Evolutionary conservation across 1,140 invertebrate species (phyloP), one percentile per base, ranked within the genome.

Genomic region (Centruroides vittatus): DNA sequence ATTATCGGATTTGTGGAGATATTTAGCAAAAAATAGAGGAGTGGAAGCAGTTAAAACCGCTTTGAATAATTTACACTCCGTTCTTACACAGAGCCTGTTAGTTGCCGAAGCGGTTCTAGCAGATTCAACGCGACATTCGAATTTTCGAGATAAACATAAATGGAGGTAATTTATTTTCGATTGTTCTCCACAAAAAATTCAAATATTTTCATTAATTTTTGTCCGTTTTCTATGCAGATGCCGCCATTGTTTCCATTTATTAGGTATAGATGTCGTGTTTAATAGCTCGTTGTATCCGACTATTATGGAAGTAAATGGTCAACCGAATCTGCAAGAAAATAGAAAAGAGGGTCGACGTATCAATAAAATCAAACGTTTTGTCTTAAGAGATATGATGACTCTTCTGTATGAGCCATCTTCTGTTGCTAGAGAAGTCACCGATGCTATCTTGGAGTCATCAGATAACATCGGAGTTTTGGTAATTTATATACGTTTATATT

Each of bases 211-310:
- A 23, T 23, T 23, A 23, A 23, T 23, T 23, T 23, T 23, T 23
- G 23, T 23, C 23, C 23, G 1, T 23, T 41, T 41, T 41, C 41
- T 41, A 41, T 8, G 41, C 3, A 41, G 41, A 8, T 73, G 72
- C 60, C 55, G 57, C 9, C 62, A 67, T 53, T 75, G 73, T 60
- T 74, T 73, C 61, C 72, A 74, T 59, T 56, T 74, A 23, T 57
- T 75, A 35, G 67, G 66, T 0, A 51, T 73, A 50, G 69, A 73
- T 36, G 41, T 72, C 8, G 65, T 72, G 35, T 69, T 73, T 46
- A 72, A 73, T 61, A 54, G 67, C 47, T 64, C 67, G 4, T 68
- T 73, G 52, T 64, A 70, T 50, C 69, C 73, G 3, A 64, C 69
- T 8, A 61, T 74, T 47, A 35, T 74, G 34, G 69, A 73, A 55